These are phyloP conservation scores for Remorina albescens DNA, from an alignment of 2,797 vertebrate species.

Conservation along the genomic window DNA sequence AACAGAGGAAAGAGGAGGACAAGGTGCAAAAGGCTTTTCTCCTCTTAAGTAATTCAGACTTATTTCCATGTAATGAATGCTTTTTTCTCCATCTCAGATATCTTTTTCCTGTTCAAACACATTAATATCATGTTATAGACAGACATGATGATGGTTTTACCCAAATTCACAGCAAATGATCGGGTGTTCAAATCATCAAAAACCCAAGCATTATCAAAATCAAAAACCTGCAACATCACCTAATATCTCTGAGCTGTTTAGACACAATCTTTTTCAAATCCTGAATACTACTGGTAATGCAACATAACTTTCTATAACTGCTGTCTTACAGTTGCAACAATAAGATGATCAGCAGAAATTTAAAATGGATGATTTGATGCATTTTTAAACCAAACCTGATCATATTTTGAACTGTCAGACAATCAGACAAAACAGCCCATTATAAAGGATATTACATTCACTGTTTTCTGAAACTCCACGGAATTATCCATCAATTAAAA, in stretches of 20 bases:
- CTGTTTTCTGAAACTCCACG: not conserved
- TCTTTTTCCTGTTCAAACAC: not conserved
- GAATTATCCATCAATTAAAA: not conserved
- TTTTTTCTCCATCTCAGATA: too few relatives aligned
- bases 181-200: not conserved
- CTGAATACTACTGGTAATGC: not conserved
- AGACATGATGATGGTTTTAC: too few relatives aligned
- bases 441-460: not conserved
- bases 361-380: not conserved
- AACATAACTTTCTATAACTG: not conserved
- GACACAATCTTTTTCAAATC: not conserved
- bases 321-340: too few relatives aligned
- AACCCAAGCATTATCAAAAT: too few relatives aligned
- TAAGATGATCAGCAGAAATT: not conserved
- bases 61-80: not conserved
- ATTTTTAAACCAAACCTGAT: not conserved
- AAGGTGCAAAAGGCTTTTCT: constrained; percentile 25
- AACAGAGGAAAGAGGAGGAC: not conserved
- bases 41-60: not conserved
- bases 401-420: not conserved
- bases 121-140: not conserved
- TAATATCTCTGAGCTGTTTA: not conserved
- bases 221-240: not conserved
- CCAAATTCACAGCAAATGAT: not conserved
- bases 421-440: not conserved